These are phyloP conservation scores for Gorsachius goisagi DNA, from an alignment of 2,113 vertebrate genomes.

Conservation along the genomic window DNA sequence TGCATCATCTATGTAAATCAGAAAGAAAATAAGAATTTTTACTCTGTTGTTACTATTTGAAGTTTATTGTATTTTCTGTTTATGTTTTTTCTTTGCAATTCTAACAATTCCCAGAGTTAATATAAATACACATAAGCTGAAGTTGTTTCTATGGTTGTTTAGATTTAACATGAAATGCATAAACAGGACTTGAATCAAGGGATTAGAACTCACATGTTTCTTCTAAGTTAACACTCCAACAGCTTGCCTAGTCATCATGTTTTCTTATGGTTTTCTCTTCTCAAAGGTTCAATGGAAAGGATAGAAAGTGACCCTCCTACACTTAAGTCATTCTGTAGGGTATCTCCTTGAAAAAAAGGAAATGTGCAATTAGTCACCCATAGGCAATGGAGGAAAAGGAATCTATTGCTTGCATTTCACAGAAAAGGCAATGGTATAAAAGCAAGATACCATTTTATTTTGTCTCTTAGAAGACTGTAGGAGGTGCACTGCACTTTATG, in stretches of 20 bases:
- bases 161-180: neutral
- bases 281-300: neutral
- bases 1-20: conserved; percentile 38
- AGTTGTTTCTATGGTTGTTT: conserved; percentile 30
- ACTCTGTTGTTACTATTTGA: neutral
- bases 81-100: conserved; percentile 56
- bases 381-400: neutral
- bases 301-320: neutral
- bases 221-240: neutral
- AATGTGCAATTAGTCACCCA: neutral
- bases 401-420: neutral
- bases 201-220: neutral
- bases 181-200: neutral
- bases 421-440: neutral
- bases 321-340: neutral
- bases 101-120: conserved; percentile 65
- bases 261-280: neutral
- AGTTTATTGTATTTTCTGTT: conserved; percentile 52
- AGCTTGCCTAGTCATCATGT: neutral
- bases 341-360: neutral
- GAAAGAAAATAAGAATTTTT: conserved; percentile 47
- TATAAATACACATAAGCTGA: conserved; percentile 63
- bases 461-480: neutral
- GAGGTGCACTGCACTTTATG: neutral
- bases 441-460: neutral